Percentiles rank a stretch among this genome's conserved stretches.
Evolutionary conservation across 2,797 vertebrate species (phyloP).

Genomic region (Pachyuromys duprasi): DNA sequence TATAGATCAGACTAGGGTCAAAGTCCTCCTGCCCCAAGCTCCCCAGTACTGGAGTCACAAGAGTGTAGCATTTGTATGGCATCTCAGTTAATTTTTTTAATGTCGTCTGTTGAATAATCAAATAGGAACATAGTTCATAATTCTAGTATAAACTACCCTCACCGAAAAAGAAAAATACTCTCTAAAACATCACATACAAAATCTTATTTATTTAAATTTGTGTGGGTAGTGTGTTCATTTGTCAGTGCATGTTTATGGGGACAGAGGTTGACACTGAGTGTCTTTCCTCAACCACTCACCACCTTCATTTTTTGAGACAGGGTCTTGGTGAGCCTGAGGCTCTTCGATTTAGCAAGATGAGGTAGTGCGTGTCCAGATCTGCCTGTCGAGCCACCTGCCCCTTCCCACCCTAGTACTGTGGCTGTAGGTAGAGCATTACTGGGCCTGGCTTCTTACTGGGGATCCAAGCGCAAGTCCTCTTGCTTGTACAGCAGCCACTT

Average conservation of each 20-base stretch:
- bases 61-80: background rate
- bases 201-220: background rate
- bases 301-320: background rate
- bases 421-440: background rate
- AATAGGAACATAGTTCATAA: conserved; percentile 32
- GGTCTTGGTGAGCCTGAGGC: background rate
- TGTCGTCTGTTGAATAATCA: conserved; percentile 47
- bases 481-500: background rate
- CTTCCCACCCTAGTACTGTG: background rate
- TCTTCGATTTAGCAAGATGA: background rate
- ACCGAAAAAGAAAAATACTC: conserved; percentile 53
- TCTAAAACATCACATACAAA: conserved; percentile 49
- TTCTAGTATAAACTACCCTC: conserved; percentile 54
- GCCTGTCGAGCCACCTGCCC: background rate
- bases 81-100: background rate
- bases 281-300: background rate
- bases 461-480: background rate
- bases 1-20: background rate
- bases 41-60: background rate
- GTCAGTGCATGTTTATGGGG: background rate
- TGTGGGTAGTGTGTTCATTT: background rate
- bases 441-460: background rate
- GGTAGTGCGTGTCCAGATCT: background rate
- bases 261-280: background rate
- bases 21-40: background rate